Base-by-base conservation (phyloP, 2,797 vertebrate species). In the Acipenser ruthenus region DNA sequence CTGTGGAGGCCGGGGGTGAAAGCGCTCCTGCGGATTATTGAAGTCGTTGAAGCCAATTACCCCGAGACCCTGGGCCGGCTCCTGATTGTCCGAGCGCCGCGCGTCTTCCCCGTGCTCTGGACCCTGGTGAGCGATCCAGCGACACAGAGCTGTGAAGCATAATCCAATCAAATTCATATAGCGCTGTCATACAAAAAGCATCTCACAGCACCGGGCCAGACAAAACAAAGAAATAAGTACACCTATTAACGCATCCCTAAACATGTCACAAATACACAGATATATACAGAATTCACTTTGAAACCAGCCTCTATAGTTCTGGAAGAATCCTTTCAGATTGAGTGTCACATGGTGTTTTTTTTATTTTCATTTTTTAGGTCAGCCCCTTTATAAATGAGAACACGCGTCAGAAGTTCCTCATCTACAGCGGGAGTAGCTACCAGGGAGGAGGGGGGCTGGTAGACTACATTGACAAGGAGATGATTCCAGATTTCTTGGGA, bases 51-150 rank as follows among this genome's bases (percentile, higher is more conserved):
- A 74, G 94, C 92, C 74, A 96, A 97, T 76, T 98, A 97, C 73
- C 95, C 95, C 0, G 95, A 98, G 78, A 97, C 95, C 0, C 84
- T 98, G 77, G 95, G 93, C 3, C 84, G 92, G 12, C 80, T 98
- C 49, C 82, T 98, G 68, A 96, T 98, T 0, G 85, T 98, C 63
- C 81, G 94, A 12, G 94, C 95, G 0, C 95, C 95, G 0, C 74
- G 95, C 1, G 92, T 98, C 10, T 98, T 97, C 60, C 95, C 95
- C 0, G 93, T 98, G 66, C 91, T 98, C 50, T 98, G 95, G 95
- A 95, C 95, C 0, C 84, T 98, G 92, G 95, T 98, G 71, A 84
- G 92, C 37, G 5, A 37, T 37, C 37, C 37, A 37, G 37, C 37
- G 5, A 37, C 5, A 5, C 37, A 37, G 37, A 37, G 37, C 37